Base-by-base conservation (phyloP, 2,888 invertebrate species). In the Piscicola geometra region DNA sequence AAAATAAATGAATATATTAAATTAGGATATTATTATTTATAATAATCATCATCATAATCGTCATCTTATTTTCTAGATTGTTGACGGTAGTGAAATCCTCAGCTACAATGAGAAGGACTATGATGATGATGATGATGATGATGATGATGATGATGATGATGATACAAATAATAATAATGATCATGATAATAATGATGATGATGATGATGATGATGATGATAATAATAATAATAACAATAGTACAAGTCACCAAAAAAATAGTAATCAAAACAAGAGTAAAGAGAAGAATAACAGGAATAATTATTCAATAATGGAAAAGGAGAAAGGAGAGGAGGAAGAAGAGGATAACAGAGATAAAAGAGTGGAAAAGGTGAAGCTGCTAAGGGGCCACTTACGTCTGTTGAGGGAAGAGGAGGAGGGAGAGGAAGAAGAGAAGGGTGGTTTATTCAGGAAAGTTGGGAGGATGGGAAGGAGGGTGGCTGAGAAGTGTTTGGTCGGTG, bases 11-110 rank as follows among this genome's bases (percentile, higher is more conserved):
- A n/a, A n/a, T n/a, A n/a, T n/a, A n/a, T n/a, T n/a, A n/a, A n/a
- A n/a, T 68, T 15, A 21, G 30, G 12, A 21, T n/a, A 18, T 9
- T 68, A 30, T 32, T 68, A 30, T 9, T 68, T 3, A 21, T 68
- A 68, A 3, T 68, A 68, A 21, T 68, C 28, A 21, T 28, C 3
- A 3, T 68, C 3, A 21, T 68, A 18, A 21, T 30, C 3, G 5
- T 68, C 5, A 21, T 68, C 9, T 32, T 68, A 68, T 32, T 68
- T 32, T 32, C 30, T 28, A 9, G 2, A 28, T 35, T 68, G 33
- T 21, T 68, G 33, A n/a, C 71, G 77, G 78, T 75, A 75, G 78
- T 75, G 77, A 78, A 70, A 75, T 78, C 75, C 75, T n/a, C n/a
- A n/a, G n/a, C n/a, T n/a, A n/a, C n/a, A n/a, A 78, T 69, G 35